Base-by-base conservation (phyloP, 2,888 invertebrate genomes). In the Holacanthella duospinosa region DNA sequence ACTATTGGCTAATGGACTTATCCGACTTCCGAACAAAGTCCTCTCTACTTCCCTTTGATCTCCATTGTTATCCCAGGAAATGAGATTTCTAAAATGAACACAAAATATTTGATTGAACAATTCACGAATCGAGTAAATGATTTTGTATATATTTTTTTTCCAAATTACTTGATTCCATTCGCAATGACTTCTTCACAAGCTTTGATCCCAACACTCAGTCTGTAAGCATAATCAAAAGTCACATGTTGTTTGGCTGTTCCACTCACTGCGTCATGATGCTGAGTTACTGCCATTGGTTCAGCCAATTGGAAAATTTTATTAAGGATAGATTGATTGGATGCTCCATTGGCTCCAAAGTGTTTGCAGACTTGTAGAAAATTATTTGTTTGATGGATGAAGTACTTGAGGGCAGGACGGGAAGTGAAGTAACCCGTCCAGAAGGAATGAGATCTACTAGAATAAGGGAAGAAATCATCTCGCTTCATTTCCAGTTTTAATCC, bases 391-490 rank as follows among this genome's bases (percentile, higher is more conserved):
- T 89, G 80, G 75, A 89, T 89, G 71, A 84, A 88, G 65, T 83
- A 85, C 74, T 92, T 92, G 1, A 87, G 79, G 0, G 89, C 86
- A 0, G 91, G 90, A 19, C 90, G 80, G 0, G 91, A 91, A 0
- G 88, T 86, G 74, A 85, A 93, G 74, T 89, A 93, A 0, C 96
- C 97, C 0, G 94, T 93, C 97, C 96, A 99, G 75, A 86, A 96
- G 0, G 89, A 82, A 74, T 92, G 86, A 0, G 85, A 82, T 75
- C 88, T 88, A 60, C 87, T 87, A 1, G 93, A 89, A 77, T 91
- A 94, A 0, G 94, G 94, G 77, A 94, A 92, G 80, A 93, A 93
- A 75, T 94, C 94, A 72, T 93, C 91, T 0, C 79, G 79, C 76
- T 93, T 93, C 0, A 81, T 81, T 0, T 86, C 81, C 80, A 88